Base-by-base conservation (phyloP, 37 sponge, comb jelly and placozoan species). In the Corticium candelabrum region DNA sequence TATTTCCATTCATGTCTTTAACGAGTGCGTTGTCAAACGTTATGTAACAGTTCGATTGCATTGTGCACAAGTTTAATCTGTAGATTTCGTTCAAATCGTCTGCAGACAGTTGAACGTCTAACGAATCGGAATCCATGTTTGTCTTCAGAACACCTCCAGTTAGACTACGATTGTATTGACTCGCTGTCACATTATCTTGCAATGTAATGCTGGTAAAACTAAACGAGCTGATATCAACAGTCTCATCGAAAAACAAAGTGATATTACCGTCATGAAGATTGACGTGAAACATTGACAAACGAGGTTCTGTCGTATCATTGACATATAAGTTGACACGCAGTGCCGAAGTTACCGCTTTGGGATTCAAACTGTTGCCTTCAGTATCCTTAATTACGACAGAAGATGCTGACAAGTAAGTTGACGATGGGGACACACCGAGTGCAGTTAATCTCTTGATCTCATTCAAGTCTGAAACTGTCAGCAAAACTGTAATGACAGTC, bases 171-270 rank as follows among this genome's bases (percentile, higher is more conserved):
- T 39, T 77, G 62, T 38, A 50, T 27, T 50, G 11, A 27, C 62
- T 50, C 21, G 11, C 21, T 21, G 21, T 27, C 11, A 50, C 21
- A 50, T 50, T 34, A 27, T 78, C 78, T 56, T 80, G 80, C 4
- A 84, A 43, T 35, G 80, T 41, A 41, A 84, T 56, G 2, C 67
- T 80, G 7, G 80, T 37, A 38, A 73, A 50, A 67, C 77, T 79
- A 15, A 90, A 89, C 37, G 85, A 82, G 11, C 35, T 40, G 2
- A 74, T 78, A 3, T 91, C 89, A 29, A 94, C 74, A 1, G 84
- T 79, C 73, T 94, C 95, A 80, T 56, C 79, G 38, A 94, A 94
- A 41, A 77, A 83, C 1, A 94, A 75, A 15, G 84, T 90, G 31
- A 94, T 11, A 27, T 74, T 70, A 21, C 95, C 95, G 29, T 68